Conservation (phyloP, 2,113 vertebrate genomes). For the Euleptes europaea region DNA sequence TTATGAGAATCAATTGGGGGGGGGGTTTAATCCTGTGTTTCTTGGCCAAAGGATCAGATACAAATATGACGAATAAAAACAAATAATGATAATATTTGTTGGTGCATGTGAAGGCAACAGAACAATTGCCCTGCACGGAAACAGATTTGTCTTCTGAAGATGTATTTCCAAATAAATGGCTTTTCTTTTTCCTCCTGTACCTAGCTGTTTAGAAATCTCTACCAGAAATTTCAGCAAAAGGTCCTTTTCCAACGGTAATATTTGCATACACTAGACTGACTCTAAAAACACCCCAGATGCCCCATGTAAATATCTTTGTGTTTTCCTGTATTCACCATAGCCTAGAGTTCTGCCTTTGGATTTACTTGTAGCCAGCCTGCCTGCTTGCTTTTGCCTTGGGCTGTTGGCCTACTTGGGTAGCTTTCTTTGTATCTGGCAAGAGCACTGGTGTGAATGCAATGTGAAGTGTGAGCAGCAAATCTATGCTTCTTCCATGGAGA, state of each 20-base stretch:
- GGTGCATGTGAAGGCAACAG: not conserved
- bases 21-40: not conserved
- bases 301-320: not conserved
- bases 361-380: not conserved
- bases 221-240: slow-evolving; percentile 14
- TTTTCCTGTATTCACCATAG: slow-evolving; percentile 13
- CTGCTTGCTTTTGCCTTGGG: not conserved
- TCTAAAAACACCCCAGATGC: not conserved
- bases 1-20: not conserved
- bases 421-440: slow-evolving; percentile 2
- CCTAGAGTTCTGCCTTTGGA: not conserved
- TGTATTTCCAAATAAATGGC: slow-evolving; percentile 26
- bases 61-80: not conserved
- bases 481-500: slow-evolving; percentile 68
- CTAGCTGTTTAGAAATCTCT: not conserved
- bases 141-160: slow-evolving; percentile 3
- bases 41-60: not conserved
- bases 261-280: slow-evolving; percentile 4
- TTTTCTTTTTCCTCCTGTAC: slow-evolving; percentile 17
- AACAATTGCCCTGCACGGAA: not conserved
- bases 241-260: not conserved
- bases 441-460: not conserved
- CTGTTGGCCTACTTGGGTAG: slow-evolving; percentile 13
- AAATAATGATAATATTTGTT: too few relatives aligned
- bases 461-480: slow-evolving; percentile 17